phyloP scores from a whole-genome alignment of 1,140 invertebrate genomes.

The Euschistus heros region DNA sequence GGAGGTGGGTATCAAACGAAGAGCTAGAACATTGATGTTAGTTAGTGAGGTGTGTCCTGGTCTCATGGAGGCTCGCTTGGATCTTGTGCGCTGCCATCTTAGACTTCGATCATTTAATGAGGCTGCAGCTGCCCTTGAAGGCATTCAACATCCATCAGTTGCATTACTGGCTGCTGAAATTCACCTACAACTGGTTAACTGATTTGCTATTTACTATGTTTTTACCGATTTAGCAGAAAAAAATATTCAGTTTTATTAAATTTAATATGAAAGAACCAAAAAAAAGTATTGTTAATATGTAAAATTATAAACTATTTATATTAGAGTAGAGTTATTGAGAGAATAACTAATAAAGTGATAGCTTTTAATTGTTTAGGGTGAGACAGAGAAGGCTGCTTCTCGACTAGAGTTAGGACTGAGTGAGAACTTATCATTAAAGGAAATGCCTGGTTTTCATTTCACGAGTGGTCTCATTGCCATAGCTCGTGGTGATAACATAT shows the following conservation, averaged over 20 bases:
- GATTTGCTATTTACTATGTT: not conserved
- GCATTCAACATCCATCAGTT: slow-evolving; percentile 47
- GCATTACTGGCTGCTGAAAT: slow-evolving; percentile 84
- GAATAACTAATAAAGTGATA: not conserved
- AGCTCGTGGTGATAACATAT: slow-evolving; percentile 56
- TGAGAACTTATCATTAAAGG: slow-evolving; percentile 81
- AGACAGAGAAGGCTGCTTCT: slow-evolving; percentile 68
- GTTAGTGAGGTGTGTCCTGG: slow-evolving; percentile 73
- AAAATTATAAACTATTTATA: too few relatives aligned
- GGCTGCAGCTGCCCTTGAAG: not conserved
- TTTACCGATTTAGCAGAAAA: not conserved
- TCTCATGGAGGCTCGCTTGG: slow-evolving; percentile 49
- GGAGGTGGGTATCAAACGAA: slow-evolving; percentile 36
- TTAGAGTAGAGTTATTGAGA: too few relatives aligned
- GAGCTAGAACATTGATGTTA: slow-evolving; percentile 56
- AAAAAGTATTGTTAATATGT: too few relatives aligned
- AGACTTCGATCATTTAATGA: not conserved
- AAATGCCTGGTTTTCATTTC: slow-evolving; percentile 83
- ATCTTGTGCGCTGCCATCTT: not conserved
- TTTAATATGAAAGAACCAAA: not conserved
- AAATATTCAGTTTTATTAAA: not conserved
- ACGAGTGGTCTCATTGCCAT: slow-evolving; percentile 74
- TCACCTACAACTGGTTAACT: slow-evolving; percentile 41
- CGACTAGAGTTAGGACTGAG: slow-evolving; percentile 79
- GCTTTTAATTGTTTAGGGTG: slow-evolving; percentile 44